Evolutionary conservation across 2,113 vertebrate species (phyloP), one percentile per base, ranked within the genome.

Genomic region (Rhea americana): DNA sequence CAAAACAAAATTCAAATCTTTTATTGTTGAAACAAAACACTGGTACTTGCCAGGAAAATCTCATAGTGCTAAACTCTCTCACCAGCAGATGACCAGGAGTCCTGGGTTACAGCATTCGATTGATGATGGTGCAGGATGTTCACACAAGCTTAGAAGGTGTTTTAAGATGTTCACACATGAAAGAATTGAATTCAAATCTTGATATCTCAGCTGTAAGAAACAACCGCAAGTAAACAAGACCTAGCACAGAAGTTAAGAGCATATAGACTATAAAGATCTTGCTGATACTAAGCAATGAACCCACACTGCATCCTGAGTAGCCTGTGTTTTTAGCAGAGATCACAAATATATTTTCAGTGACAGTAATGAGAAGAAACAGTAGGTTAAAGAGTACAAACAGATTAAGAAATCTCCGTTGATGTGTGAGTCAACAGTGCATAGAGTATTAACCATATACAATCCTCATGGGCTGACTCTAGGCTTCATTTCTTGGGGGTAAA

Each of bases 341-440:
- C 75, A 80, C 87, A 83, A 65, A 85, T 51, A 48, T 48, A n/a
- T 32, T 79, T 76, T 73, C 85, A 70, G 72, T 32, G 66, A 17
- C 73, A 55, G n/a, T 84, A 94, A 93, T 53, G 76, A 79, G 93
- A 72, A 93, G 88, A 93, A 96, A 70, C 91, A 89, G 90, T 66
- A 43, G 70, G 39, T 86, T 81, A 68, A 91, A 79, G n/a, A 66
- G 45, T 56, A 65, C 9, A 73, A 26, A 59, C 55, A 88, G n/a
- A 91, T 93, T 88, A 81, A 90, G 80, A 91, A 68, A 86, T 79
- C 53, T 47, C 77, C 80, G 67, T 78, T 59, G 6, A 62, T 79
- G 45, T 53, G 70, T 28, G 70, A 93, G 17, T 91, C 90, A 96
- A 84, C 73, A 93, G 91, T 41, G 37, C 91, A 32, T 8, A 17